A percentile compares a stretch with the other conserved stretches of the same genome.
Evolutionary conservation across 2,888 invertebrate species (phyloP).

Genomic region (Choreutis nemorana): DNA sequence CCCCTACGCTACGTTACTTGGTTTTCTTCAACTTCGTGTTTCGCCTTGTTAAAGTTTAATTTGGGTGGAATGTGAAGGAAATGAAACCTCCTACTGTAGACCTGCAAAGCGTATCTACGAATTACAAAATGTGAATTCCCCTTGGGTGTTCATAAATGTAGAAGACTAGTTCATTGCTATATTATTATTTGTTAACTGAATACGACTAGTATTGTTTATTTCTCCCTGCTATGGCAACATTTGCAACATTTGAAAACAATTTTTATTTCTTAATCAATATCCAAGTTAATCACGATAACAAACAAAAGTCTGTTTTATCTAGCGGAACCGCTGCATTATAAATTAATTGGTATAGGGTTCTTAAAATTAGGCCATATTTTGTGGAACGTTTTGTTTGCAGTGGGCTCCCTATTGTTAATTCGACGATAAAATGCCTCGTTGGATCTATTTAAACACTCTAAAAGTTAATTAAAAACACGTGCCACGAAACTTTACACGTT

Average conservation of each 20-base stretch:
- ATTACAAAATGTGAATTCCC: no score
- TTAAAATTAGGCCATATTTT: conserved; percentile 29
- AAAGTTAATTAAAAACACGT: not conserved
- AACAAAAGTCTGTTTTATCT: conserved; percentile 10
- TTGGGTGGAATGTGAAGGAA: conserved; percentile 15
- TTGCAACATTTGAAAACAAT: no score
- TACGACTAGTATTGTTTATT: no score
- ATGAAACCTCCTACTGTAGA: conserved; percentile 13
- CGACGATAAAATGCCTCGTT: not conserved
- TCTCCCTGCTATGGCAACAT: no score
- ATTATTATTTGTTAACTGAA: no score
- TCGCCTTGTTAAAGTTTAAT: conserved; percentile 19
- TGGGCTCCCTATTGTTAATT: conserved; percentile 14
- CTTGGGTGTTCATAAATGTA: no score
- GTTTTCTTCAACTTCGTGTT: conserved; percentile 15
- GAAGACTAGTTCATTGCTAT: no score
- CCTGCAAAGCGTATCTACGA: not conserved
- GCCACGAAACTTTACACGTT: not conserved
- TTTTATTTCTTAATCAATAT: no score
- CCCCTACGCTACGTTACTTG: conserved; percentile 19
- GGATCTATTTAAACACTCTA: not conserved
- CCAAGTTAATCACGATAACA: no score
- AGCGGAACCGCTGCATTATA: conserved; percentile 16
- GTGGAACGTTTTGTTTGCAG: conserved; percentile 19
- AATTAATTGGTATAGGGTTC: conserved; percentile 28